Evolutionary conservation across 1,140 invertebrate species (phyloP).

Genomic region (Drosophila bipectinata): DNA sequence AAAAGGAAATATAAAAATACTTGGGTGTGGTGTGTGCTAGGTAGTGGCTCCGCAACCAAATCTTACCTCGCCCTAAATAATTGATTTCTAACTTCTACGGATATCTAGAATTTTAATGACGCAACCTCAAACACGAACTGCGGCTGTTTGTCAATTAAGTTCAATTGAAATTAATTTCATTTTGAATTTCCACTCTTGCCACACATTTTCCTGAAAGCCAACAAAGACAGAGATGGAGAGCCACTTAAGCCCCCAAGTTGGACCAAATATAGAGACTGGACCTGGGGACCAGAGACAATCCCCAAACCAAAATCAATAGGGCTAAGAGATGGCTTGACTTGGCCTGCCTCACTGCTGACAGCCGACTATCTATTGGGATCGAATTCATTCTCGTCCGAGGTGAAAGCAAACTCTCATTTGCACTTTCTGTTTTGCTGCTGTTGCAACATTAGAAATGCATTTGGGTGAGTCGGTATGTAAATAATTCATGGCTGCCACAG

Average conservation of each 20-base stretch:
- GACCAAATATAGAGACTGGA: slow-evolving; percentile 11
- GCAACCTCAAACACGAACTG: slow-evolving; percentile 7
- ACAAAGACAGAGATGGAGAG: slow-evolving; percentile 13
- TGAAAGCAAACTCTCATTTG: slow-evolving; percentile 62
- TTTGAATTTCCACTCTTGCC: slow-evolving; percentile 40
- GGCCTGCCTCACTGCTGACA: slow-evolving; percentile 7
- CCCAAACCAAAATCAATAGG: slow-evolving; percentile 47
- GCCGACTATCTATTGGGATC: slow-evolving; percentile 26
- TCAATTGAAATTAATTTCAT: slow-evolving; percentile 74
- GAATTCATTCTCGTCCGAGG: slow-evolving; percentile 51
- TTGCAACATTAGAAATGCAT: slow-evolving; percentile 70
- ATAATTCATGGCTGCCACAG: slow-evolving; percentile 67
- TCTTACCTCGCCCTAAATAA: slow-evolving; percentile 1
- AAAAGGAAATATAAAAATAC: slow-evolving; percentile 17
- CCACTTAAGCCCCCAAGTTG: slow-evolving; percentile 40
- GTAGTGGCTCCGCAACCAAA: neutral
- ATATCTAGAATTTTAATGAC: slow-evolving; percentile 22
- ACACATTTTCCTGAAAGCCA: slow-evolving; percentile 16
- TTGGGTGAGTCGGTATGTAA: slow-evolving; percentile 64
- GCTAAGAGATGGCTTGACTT: slow-evolving; percentile 31
- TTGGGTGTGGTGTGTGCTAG: neutral
- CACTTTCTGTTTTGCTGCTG: slow-evolving; percentile 50
- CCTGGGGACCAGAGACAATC: slow-evolving; percentile 18
- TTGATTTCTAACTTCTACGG: neutral
- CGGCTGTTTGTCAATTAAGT: slow-evolving; percentile 59